Evolutionary conservation across 2,888 invertebrate genomes (phyloP).

Genomic region (Hofmannophila pseudospretella): DNA sequence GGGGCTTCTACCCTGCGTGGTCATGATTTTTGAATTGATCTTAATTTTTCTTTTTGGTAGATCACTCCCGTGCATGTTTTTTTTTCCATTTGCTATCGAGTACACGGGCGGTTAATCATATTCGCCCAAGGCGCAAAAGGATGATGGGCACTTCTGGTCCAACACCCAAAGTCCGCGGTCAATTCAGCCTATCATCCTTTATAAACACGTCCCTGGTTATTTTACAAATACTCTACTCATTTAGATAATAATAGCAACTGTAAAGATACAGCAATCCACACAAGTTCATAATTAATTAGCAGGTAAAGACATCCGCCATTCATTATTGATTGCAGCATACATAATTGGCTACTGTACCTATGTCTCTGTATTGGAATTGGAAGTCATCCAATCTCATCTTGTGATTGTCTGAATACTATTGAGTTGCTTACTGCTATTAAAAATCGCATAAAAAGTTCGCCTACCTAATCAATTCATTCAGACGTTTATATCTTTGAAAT

Average conservation of each 20-base stretch:
- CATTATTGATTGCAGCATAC: neutral
- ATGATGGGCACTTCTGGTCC: too few relatives aligned
- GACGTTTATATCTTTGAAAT: slow-evolving; percentile 2
- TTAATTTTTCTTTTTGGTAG: too few relatives aligned
- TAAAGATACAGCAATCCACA: neutral
- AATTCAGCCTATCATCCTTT: too few relatives aligned
- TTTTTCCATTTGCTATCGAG: too few relatives aligned
- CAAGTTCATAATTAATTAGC: neutral
- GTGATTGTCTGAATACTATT: slow-evolving; percentile 8
- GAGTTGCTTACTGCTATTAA: neutral
- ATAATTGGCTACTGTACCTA: neutral
- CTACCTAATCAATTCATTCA: neutral
- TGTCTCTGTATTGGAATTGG: slow-evolving; percentile 6
- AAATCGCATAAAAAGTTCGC: neutral
- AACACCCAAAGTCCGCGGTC: too few relatives aligned
- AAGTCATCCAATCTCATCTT: slow-evolving; percentile 4
- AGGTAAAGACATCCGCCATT: too few relatives aligned
- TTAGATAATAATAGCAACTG: neutral
- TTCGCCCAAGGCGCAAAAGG: too few relatives aligned
- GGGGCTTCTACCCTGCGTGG: too few relatives aligned
- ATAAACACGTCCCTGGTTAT: too few relatives aligned
- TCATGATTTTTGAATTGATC: too few relatives aligned
- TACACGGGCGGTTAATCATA: too few relatives aligned
- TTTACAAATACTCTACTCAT: neutral
- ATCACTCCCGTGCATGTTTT: too few relatives aligned